Evolutionary conservation across 2,113 vertebrate genomes (phyloP).

Genomic region (Halcyon malimbica): DNA sequence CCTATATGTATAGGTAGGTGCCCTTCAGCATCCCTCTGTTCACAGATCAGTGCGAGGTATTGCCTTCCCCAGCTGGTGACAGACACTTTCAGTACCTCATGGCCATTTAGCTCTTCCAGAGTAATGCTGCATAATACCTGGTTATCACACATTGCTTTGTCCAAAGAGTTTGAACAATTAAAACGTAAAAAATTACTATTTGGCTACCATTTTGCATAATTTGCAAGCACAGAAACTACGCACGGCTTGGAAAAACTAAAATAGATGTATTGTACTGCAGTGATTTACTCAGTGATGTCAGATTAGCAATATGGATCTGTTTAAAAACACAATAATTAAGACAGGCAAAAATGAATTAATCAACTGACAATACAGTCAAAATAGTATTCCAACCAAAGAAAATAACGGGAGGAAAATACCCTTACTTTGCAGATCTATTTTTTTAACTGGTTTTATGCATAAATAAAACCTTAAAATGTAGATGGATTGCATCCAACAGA

Average conservation of each 20-base stretch:
- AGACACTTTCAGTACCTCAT: conserved; percentile 62
- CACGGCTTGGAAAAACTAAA: conserved; percentile 36
- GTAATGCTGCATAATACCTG: conserved; percentile 48
- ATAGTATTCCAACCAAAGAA: conserved; percentile 68
- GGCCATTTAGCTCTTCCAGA: conserved; percentile 60
- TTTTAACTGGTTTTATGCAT: conserved; percentile 81
- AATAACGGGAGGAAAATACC: conserved; percentile 59
- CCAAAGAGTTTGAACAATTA: conserved; percentile 69
- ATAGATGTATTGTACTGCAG: conserved; percentile 64
- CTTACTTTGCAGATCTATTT: conserved; percentile 72
- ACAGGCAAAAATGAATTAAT: conserved; percentile 78
- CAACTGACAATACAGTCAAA: conserved; percentile 74
- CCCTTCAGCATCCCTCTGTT: neutral
- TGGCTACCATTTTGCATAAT: conserved; percentile 64
- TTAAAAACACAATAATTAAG: conserved; percentile 81
- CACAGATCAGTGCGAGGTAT: neutral
- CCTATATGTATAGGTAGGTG: neutral
- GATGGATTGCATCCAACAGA: conserved; percentile 82
- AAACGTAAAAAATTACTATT: conserved; percentile 72
- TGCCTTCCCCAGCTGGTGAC: conserved; percentile 45
- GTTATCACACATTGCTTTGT: conserved; percentile 57
- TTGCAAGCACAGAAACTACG: conserved; percentile 51
- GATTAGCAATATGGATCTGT: conserved; percentile 80
- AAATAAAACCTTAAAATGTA: conserved; percentile 83
- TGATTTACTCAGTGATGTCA: conserved; percentile 78